Evolutionary conservation across 1,140 invertebrate genomes (phyloP).

Genomic region (Camponotus floridanus): DNA sequence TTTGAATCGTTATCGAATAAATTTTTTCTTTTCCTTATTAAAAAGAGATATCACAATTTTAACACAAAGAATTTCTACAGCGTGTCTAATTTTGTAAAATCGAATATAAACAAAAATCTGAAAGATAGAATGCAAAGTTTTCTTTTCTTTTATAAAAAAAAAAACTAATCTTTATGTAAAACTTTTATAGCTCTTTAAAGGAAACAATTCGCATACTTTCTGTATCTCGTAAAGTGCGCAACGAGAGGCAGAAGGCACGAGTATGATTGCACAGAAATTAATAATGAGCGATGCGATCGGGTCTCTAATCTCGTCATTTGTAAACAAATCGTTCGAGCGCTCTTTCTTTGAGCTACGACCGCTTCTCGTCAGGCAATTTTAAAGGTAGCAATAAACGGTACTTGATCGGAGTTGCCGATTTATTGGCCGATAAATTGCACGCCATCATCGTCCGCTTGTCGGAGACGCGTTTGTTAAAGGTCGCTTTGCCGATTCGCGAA

Average conservation of each 20-base stretch:
- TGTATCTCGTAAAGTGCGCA: neutral
- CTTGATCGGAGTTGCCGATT: constrained; percentile 82
- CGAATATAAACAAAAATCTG: neutral
- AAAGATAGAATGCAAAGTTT: neutral
- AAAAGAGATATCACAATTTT: neutral
- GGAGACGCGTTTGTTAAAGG: constrained; percentile 56
- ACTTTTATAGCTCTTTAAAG: too few relatives aligned
- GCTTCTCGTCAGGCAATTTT: constrained; percentile 66
- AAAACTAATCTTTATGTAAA: neutral
- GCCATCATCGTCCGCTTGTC: constrained; percentile 79
- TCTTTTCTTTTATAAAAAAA: neutral
- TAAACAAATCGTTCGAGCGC: constrained; percentile 71
- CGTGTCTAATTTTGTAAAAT: neutral
- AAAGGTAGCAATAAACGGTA: constrained; percentile 80
- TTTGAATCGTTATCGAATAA: neutral
- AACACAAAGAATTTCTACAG: neutral
- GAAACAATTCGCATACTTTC: too few relatives aligned
- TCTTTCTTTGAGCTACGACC: constrained; percentile 52
- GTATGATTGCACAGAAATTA: constrained; percentile 38
- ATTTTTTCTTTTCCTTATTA: neutral
- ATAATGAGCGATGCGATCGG: constrained; percentile 76
- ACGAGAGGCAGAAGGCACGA: neutral
- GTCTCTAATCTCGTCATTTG: constrained; percentile 79
- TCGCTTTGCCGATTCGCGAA: constrained; percentile 28
- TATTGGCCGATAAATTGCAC: constrained; percentile 84